Base-by-base conservation (phyloP, 64 coral and sea anemone genomes). In the Montipora cactus region DNA sequence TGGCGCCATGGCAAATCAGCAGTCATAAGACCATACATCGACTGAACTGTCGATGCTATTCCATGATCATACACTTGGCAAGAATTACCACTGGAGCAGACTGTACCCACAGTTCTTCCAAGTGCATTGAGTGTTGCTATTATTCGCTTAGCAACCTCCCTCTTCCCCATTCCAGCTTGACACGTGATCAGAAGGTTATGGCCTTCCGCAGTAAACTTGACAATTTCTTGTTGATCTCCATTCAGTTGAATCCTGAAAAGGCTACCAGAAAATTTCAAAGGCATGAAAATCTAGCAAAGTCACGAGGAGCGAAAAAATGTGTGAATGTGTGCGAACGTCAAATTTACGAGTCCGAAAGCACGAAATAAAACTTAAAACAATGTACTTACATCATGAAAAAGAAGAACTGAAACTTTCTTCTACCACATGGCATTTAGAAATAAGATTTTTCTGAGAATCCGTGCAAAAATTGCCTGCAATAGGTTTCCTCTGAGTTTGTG, bases 111-210 rank as follows among this genome's bases (percentile, higher is more conserved):
- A 22, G 68, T 72, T 55, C 47, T 91, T 11, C 89, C 62, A 48
- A 5, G 58, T 10, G 78, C 19, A 8, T 72, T 68, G 4, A 20
- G 6, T 28, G 46, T 70, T 44, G 59, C 2, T 8, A 91, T 81
- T 6, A 91, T 91, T 8, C 9, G 0, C 9, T 18, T 74, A 1
- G 90, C 87, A 44, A 95, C 70, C 23, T 76, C 25, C 1, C 55
- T 84, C 37, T 95, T 95, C 16, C 93, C 81, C 0, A 48, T 62
- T 20, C 80, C 93, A 23, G 80, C 81, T 51, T 95, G 87, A 5
- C 88, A 87, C 10, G 93, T 86, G 5, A 95, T 71, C 7, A 94
- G 52, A 7, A 76, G 5, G 16, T 94, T 94, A 23, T 94, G 92
- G 14, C 92, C 87, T 45, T 79, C 23, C 18, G 46, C 48, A n/a